These are phyloP conservation scores for Calyptommatus sinebrachiatus DNA, from an alignment of 2,113 vertebrate genomes.

Conservation along the genomic window DNA sequence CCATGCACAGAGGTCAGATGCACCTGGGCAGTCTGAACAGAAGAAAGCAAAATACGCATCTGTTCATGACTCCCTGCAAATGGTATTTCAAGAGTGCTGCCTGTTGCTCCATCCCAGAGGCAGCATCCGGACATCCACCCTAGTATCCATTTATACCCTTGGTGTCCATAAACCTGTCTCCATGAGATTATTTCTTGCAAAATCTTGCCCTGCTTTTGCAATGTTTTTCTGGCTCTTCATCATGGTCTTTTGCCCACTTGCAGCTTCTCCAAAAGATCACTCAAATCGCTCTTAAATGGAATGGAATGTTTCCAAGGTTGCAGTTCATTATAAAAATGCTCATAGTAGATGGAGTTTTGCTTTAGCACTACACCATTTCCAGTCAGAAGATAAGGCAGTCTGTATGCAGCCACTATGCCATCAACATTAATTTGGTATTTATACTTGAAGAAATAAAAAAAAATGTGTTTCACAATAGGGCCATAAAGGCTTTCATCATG, in stretches of 20 bases:
- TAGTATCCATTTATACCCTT: too few species aligned
- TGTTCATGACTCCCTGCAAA: too few species aligned
- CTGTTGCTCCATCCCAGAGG: too few species aligned
- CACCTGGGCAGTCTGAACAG: too few species aligned
- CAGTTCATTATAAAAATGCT: constrained; percentile 93
- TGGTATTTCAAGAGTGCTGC: too few species aligned
- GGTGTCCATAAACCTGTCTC: too few species aligned
- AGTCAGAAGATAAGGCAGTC: constrained; percentile 91
- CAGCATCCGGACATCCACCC: too few species aligned
- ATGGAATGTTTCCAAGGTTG: constrained; percentile 93
- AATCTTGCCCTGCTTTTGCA: constrained; percentile 87
- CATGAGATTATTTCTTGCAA: constrained; percentile 90
- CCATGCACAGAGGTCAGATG: too few species aligned
- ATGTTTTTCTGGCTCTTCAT: constrained; percentile 92
- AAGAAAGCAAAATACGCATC: too few species aligned
- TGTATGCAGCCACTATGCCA: constrained; percentile 94
- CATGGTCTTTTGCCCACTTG: constrained; percentile 91
- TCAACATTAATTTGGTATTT: constrained; percentile 98
- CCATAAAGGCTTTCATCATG: constrained; percentile 93
- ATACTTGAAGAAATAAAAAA: constrained; percentile 98
- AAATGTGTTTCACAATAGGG: constrained; percentile 95
- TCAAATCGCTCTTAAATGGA: constrained; percentile 88
- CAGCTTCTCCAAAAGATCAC: constrained; percentile 91
- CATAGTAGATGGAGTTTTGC: constrained; percentile 94
- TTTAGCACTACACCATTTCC: constrained; percentile 95